phyloP scores from a whole-genome alignment of 2,113 vertebrate species.

The Poecile atricapillus region DNA sequence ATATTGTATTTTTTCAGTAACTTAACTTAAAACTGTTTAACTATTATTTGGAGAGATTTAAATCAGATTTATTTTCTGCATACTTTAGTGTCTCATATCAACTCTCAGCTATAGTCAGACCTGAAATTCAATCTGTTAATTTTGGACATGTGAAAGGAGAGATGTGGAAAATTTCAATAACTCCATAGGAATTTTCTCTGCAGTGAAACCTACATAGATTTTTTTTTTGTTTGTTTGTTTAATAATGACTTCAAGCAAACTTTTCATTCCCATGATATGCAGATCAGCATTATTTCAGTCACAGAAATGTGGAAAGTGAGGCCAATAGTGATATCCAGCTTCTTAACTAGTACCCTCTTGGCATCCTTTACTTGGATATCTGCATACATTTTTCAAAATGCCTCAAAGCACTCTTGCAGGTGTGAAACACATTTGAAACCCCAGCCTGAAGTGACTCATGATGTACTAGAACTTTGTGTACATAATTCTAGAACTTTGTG shows the following conservation, averaged over 20 bases:
- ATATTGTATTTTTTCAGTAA: background rate
- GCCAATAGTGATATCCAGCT: background rate
- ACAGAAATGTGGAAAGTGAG: background rate
- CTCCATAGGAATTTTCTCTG: background rate
- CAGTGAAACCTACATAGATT: background rate
- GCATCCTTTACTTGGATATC: background rate
- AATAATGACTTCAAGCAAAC: background rate
- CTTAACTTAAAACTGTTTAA: background rate
- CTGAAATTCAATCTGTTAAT: background rate
- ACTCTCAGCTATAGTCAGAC: background rate
- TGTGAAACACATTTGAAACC: background rate
- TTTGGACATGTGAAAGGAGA: background rate
- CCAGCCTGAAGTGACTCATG: background rate
- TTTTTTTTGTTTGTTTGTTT: background rate
- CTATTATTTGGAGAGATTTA: background rate
- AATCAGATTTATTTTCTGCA: background rate
- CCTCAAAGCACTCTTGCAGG: background rate
- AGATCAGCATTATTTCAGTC: background rate
- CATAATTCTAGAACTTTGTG: background rate
- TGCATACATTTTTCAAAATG: background rate
- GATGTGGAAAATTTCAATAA: background rate
- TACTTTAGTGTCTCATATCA: background rate
- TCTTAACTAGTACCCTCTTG: background rate
- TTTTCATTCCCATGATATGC: background rate
- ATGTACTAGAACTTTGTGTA: background rate